Evolutionary conservation across 2,797 vertebrate species (phyloP), one percentile per base, ranked within the genome.

Genomic region (Acanthiza pusilla): DNA sequence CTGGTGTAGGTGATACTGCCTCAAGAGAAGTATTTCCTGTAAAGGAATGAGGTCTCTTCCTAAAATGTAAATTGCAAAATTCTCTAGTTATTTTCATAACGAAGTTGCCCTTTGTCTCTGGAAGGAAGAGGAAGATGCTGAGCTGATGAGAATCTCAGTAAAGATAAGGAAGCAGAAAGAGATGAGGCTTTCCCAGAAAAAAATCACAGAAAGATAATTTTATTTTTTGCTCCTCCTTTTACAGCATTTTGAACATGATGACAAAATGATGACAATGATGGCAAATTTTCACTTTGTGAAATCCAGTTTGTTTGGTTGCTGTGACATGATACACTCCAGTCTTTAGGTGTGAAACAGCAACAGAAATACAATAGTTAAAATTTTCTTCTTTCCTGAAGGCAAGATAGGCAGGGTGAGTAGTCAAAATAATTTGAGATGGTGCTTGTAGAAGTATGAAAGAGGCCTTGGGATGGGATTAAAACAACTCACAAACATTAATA

Each of bases 71-170:
- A 32, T 67, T 93, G 29, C 97, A 76, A 84, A 98, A 97, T 83
- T 98, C 98, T 34, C 96, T 40, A 0, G 97, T 97, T 96, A 98
- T 99, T 96, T 97, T 98, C 7, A 97, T 93, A 30, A 98, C 60
- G 26, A 98, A 98, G 95, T 98, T 99, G 74, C 98, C 98, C 80
- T 98, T 99, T 36, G 98, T 99, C 93, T 99, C 98, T 4, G 98
- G 98, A 71, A 99, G 96, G 85, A 98, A 97, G 50, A 98, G 97
- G 23, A 98, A 97, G 25, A 98, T 29, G 12, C 97, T 9, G 97
- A 97, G n/a, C 97, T 89, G 76, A 98, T 78, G 83, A 98, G 98
- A 51, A 98, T 95, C 0, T 54, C 58, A 7, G 93, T 97, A 65
- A 99, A 99, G 27, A 98, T 98, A 79, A 99, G 86, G 21, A 98